Conservation (phyloP, 2,888 invertebrate genomes). For the Melinaea menophilus region DNA sequence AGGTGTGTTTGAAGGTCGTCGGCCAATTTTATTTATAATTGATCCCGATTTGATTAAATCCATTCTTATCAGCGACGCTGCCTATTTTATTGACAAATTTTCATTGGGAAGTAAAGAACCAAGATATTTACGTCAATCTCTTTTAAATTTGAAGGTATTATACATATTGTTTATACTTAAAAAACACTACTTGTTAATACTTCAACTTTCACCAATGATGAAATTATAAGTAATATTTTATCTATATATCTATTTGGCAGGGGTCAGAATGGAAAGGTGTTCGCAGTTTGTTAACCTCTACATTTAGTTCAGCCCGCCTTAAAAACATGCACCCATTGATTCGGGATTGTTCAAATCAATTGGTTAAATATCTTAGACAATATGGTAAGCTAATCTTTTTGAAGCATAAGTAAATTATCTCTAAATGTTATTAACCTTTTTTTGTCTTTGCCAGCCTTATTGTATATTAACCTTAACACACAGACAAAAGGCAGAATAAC, state of each 20-base stretch:
- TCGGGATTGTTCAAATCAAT: conserved; percentile 63
- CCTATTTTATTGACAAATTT: conserved; percentile 75
- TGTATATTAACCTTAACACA: too few species aligned
- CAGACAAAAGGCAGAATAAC: too few species aligned
- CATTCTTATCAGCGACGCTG: conserved; percentile 77
- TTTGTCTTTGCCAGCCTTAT: too few species aligned
- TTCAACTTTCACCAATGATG: too few species aligned
- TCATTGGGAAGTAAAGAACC: conserved; percentile 54
- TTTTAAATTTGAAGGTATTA: conserved; percentile 68
- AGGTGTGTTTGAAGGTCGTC: conserved; percentile 74
- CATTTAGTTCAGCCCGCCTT: too few species aligned
- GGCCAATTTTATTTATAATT: conserved; percentile 70
- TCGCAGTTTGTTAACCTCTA: conserved; percentile 44
- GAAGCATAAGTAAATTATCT: too few species aligned
- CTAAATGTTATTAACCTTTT: too few species aligned
- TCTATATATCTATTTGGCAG: conserved; percentile 38
- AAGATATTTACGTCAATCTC: conserved; percentile 59
- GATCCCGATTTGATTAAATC: conserved; percentile 79
- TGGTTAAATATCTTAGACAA: conserved; percentile 62
- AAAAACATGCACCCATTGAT: conserved; percentile 30
- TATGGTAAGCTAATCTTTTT: conserved; percentile 47
- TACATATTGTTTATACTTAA: neutral
- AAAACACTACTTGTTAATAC: neutral
- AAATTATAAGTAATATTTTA: too few species aligned
- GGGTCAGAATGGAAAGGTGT: conserved; percentile 49